Percentiles rank a stretch among this genome's conserved stretches.
Conservation (phyloP, 2,113 vertebrate species). For the Sorex fumeus region DNA sequence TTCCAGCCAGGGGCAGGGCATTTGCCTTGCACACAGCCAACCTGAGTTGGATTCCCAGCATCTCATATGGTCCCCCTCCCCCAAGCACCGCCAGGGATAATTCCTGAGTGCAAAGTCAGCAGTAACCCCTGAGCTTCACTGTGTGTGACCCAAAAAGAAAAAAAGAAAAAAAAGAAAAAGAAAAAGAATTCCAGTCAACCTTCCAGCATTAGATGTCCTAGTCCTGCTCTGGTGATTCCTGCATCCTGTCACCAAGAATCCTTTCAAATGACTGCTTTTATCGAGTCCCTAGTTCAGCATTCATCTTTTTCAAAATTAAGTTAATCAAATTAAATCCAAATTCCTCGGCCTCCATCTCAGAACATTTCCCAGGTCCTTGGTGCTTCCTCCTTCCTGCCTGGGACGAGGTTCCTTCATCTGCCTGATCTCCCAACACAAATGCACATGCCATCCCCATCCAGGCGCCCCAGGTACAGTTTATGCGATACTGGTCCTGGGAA, state of each 20-base stretch:
- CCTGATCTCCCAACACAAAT: not conserved
- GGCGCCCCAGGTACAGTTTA: not conserved
- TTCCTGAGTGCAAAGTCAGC: too few relatives aligned
- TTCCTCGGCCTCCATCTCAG: not conserved
- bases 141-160: too few relatives aligned
- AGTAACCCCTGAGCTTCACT: too few relatives aligned
- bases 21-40: too few relatives aligned
- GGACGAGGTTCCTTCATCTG: too few relatives aligned
- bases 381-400: not conserved
- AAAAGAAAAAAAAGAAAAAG: too few relatives aligned
- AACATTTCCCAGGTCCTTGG: not conserved
- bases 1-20: not conserved
- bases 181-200: not conserved
- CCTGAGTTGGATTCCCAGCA: too few relatives aligned
- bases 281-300: constrained; percentile 18
- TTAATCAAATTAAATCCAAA: constrained; percentile 55
- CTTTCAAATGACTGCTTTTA: constrained; percentile 46
- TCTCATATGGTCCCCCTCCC: too few relatives aligned
- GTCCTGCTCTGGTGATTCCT: not conserved
- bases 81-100: too few relatives aligned
- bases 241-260: not conserved
- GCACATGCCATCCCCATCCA: not conserved
- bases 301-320: not conserved
- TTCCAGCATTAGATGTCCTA: not conserved
- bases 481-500: not conserved